Conservation (phyloP, 2,888 invertebrate genomes). For the Bombylius discolor region DNA sequence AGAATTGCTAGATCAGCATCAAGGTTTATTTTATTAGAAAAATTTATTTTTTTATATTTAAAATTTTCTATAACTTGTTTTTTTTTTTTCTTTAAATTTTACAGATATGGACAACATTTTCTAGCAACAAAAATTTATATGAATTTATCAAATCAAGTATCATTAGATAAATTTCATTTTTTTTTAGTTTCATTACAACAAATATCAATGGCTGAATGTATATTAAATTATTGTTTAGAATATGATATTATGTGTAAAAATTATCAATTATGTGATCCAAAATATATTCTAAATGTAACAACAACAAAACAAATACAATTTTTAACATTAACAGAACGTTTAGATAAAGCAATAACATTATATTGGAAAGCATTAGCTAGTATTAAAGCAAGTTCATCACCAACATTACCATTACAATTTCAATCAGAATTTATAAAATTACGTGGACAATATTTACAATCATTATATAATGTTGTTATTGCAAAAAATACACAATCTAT, state of each 20-base stretch:
- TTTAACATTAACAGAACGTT: slow-evolving; percentile 40
- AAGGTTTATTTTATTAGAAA: slow-evolving; percentile 34
- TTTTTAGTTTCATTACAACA: slow-evolving; percentile 74
- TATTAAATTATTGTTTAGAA: slow-evolving; percentile 41
- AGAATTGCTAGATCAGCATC: slow-evolving; percentile 76
- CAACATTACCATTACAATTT: slow-evolving; percentile 41
- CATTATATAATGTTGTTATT: slow-evolving; percentile 35
- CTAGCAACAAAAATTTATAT: slow-evolving; percentile 53
- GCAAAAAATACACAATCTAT: slow-evolving; percentile 50
- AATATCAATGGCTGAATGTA: slow-evolving; percentile 60
- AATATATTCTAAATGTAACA: slow-evolving; percentile 16
- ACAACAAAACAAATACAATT: slow-evolving; percentile 13
- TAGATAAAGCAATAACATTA: slow-evolving; percentile 42
- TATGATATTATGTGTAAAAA: slow-evolving; percentile 35
- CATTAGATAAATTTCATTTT: slow-evolving; percentile 78
- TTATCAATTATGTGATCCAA: slow-evolving; percentile 26
- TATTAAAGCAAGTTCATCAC: slow-evolving; percentile 37
- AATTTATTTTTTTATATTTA: not conserved
- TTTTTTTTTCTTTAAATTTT: slow-evolving; percentile 8
- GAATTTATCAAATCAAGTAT: slow-evolving; percentile 52
- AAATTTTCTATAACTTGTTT: not conserved
- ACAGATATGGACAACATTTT: slow-evolving; percentile 62
- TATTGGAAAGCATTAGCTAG: slow-evolving; percentile 52
- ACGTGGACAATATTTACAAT: slow-evolving; percentile 60
- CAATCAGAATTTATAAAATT: slow-evolving; percentile 65